Evolutionary conservation across 2,113 vertebrate species (phyloP).

Genomic region (Mungos mungo): DNA sequence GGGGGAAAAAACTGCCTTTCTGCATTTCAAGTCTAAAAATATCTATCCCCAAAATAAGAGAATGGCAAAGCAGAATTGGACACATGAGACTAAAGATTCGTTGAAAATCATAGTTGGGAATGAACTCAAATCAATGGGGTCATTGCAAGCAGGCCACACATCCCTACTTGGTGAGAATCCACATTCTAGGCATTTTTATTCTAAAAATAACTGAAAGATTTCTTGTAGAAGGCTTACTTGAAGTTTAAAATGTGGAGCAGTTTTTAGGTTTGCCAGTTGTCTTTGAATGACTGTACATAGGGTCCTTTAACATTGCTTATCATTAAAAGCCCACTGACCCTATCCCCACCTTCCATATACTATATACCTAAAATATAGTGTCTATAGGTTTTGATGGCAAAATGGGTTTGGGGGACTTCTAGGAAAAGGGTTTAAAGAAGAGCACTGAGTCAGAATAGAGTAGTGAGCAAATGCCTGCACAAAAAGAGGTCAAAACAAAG

Average conservation of each 20-base stretch:
- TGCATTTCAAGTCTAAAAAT: constrained; percentile 48
- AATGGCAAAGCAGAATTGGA: constrained; percentile 50
- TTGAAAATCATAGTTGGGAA: constrained; percentile 14
- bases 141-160: background rate
- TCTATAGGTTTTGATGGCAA: background rate
- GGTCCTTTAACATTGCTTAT: constrained; percentile 18
- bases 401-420: background rate
- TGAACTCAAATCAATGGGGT: constrained; percentile 7
- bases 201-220: constrained; percentile 42
- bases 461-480: background rate
- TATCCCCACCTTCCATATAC: background rate
- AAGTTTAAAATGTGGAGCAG: background rate
- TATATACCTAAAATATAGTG: background rate
- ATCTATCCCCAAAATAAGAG: background rate
- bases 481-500: constrained; percentile 36
- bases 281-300: constrained; percentile 6
- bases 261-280: constrained; percentile 31
- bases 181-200: constrained; percentile 35
- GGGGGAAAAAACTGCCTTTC: background rate
- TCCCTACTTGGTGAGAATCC: background rate
- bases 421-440: background rate
- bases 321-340: background rate
- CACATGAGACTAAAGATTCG: background rate
- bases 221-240: background rate
- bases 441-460: background rate